phyloP scores from a whole-genome alignment of 2,113 vertebrate species.

The Syrrhaptes paradoxus region DNA sequence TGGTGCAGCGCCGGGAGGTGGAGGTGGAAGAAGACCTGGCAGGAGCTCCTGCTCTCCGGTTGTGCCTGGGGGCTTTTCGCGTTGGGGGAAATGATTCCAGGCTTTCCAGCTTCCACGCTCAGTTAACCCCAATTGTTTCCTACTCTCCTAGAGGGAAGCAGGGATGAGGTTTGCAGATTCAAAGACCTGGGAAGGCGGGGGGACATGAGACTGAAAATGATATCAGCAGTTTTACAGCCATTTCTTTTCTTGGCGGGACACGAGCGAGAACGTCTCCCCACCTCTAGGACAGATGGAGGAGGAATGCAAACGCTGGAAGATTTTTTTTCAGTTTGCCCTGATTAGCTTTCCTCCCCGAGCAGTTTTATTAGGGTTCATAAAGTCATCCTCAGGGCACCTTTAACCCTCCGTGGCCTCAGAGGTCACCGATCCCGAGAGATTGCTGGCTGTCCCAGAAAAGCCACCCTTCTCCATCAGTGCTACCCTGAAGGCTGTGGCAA shows the following conservation, averaged over 20 bases:
- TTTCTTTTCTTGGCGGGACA: constrained; percentile 59
- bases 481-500: background rate
- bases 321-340: background rate
- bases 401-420: accelerated
- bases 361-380: background rate
- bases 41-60: background rate
- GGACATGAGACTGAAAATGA: constrained; percentile 27
- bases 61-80: constrained; percentile 41
- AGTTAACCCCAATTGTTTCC: constrained; percentile 77
- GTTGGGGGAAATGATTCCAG: constrained; percentile 30
- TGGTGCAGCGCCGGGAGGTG: background rate
- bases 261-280: background rate
- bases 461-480: background rate
- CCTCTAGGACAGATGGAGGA: background rate
- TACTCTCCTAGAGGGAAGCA: constrained; percentile 65
- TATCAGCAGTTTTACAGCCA: constrained; percentile 28
- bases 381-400: background rate
- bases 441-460: background rate
- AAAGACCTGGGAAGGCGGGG: background rate
- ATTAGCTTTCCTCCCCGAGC: background rate
- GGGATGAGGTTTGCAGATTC: constrained; percentile 75
- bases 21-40: constrained; percentile 3
- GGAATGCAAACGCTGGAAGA: background rate
- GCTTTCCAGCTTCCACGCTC: constrained; percentile 61
- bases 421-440: background rate